phyloP scores from a whole-genome alignment of 2,113 vertebrate species.

The Notiomystis cincta region DNA sequence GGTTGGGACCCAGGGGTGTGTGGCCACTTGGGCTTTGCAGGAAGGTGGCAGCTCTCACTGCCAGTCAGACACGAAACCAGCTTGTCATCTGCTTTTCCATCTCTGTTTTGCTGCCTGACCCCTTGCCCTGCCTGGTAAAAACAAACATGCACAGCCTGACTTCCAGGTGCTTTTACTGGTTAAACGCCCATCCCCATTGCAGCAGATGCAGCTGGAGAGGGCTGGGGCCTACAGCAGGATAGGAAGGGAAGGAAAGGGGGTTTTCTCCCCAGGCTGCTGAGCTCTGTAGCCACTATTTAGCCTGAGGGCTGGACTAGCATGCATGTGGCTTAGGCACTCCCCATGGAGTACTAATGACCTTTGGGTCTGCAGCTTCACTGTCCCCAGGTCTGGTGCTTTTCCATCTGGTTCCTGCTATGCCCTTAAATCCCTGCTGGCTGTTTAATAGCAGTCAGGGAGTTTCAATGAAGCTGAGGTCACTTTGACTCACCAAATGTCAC shows the following conservation, averaged over 20 bases:
- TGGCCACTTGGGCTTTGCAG: rapidly evolving
- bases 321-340: not conserved
- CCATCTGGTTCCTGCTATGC: conserved; percentile 34
- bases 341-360: not conserved
- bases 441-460: not conserved
- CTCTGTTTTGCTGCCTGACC: not conserved
- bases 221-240: not conserved
- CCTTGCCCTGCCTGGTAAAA: not conserved
- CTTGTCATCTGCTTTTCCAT: not conserved
- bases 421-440: conserved; percentile 12
- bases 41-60: not conserved
- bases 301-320: not conserved
- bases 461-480: conserved; percentile 22
- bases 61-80: not conserved
- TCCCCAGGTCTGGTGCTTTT: conserved; percentile 10
- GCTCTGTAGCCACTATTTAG: not conserved
- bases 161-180: conserved; percentile 16
- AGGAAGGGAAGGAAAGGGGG: not conserved
- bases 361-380: not conserved
- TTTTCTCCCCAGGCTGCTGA: not conserved
- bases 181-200: not conserved
- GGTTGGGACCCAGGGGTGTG: not conserved
- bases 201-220: not conserved
- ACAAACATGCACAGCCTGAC: not conserved
- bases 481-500: not conserved